phyloP scores from a whole-genome alignment of 1,140 invertebrate species.

The Drosophila jambulina region DNA sequence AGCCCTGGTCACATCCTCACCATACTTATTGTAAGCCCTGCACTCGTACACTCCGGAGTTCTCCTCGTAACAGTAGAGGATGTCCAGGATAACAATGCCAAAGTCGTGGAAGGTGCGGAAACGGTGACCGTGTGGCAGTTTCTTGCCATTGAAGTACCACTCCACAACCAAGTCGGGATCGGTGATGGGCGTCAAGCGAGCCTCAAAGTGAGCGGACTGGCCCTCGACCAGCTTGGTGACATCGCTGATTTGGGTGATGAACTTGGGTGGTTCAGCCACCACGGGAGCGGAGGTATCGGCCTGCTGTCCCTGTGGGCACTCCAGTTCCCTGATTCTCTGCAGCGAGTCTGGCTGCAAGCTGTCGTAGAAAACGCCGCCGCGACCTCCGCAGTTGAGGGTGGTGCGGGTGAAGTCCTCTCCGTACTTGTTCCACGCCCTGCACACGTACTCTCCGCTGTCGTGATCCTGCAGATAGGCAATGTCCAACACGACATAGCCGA shows the following conservation, averaged over 20 bases:
- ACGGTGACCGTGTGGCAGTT: conserved; percentile 95
- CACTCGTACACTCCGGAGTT: conserved; percentile 98
- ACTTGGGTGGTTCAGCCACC: conserved; percentile 93
- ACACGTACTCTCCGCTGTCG: conserved; percentile 96
- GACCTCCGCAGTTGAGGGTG: conserved; percentile 92
- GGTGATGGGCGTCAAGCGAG: conserved; percentile 93
- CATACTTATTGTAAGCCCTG: conserved; percentile 95
- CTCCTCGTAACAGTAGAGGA: conserved; percentile 98
- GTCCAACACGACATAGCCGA: conserved; percentile 98
- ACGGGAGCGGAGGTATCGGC: conserved; percentile 88
- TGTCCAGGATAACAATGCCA: conserved; percentile 97
- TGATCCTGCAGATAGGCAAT: conserved; percentile 97
- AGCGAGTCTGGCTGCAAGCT: conserved; percentile 97
- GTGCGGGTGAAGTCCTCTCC: conserved; percentile 95
- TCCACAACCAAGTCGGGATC: conserved; percentile 97
- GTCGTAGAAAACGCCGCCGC: conserved; percentile 96
- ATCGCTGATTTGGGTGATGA: conserved; percentile 94
- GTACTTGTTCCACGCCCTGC: conserved; percentile 94
- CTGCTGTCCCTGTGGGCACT: conserved; percentile 88
- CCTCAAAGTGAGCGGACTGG: conserved; percentile 97
- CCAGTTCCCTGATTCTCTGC: conserved; percentile 95
- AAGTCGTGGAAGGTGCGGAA: conserved; percentile 99
- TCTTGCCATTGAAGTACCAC: conserved; percentile 98
- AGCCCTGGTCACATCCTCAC: conserved; percentile 94
- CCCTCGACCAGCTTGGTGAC: conserved; percentile 94